Conservation (phyloP, 1,140 invertebrate genomes). For the Metopolophium dirhodum region DNA sequence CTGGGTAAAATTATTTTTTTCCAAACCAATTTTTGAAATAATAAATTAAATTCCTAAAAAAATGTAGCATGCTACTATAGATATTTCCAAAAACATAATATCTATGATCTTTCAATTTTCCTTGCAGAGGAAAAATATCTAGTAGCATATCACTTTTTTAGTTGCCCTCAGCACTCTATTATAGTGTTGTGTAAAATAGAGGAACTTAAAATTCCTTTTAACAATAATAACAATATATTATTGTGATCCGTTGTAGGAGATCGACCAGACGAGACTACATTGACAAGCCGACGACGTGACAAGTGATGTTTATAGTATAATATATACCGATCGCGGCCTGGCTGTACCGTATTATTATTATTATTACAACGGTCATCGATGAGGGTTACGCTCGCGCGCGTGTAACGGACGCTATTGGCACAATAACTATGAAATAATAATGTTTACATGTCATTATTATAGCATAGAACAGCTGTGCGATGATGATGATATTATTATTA, state of each 20-base stretch:
- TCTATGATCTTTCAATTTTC: too few species aligned
- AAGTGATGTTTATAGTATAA: background rate
- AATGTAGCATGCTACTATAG: too few species aligned
- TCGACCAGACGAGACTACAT: background rate
- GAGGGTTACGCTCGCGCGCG: background rate
- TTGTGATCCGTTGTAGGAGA: background rate
- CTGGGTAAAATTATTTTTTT: too few species aligned
- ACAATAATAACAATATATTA: background rate
- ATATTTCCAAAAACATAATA: too few species aligned
- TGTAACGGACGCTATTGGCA: background rate
- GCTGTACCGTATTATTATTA: background rate
- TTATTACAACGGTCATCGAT: background rate
- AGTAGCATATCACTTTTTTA: too few species aligned
- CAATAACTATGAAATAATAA: background rate
- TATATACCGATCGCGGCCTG: background rate
- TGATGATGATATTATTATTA: background rate
- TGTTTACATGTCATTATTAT: constrained; percentile 12
- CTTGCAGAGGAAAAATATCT: too few species aligned
- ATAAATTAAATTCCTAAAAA: too few species aligned
- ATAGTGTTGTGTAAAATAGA: too few species aligned
- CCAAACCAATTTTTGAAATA: too few species aligned
- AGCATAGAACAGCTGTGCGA: background rate
- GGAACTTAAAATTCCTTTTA: too few species aligned
- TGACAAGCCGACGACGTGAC: background rate
- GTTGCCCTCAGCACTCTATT: too few species aligned